These are phyloP conservation scores for Caenorhabditis briggsae DNA, from an alignment of 1,140 invertebrate genomes.

Conservation along the genomic window DNA sequence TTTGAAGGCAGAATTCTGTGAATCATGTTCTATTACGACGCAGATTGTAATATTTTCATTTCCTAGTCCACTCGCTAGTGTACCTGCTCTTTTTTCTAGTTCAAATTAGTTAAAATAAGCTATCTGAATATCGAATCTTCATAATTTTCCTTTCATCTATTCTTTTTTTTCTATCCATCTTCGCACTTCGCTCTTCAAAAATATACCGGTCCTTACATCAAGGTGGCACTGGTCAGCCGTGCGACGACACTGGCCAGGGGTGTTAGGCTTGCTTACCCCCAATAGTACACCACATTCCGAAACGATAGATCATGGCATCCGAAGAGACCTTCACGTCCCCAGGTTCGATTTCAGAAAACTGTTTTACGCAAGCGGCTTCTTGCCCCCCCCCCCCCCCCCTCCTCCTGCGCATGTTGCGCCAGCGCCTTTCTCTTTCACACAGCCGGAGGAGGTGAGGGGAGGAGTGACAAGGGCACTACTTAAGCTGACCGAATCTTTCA, in stretches of 20 bases:
- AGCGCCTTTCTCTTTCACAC: slow-evolving; percentile 47
- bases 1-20: too few species aligned
- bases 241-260: slow-evolving; percentile 8
- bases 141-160: background rate
- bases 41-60: background rate
- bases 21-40: background rate
- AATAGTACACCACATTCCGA: slow-evolving; percentile 52
- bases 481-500: slow-evolving; percentile 49
- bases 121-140: slow-evolving; percentile 3
- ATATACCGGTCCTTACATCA: slow-evolving; percentile 45
- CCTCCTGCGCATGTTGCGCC: slow-evolving; percentile 30
- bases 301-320: slow-evolving; percentile 19
- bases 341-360: slow-evolving; percentile 51
- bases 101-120: background rate
- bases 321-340: slow-evolving; percentile 34
- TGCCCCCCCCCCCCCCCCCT: background rate
- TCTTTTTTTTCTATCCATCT: slow-evolving; percentile 23
- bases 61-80: background rate
- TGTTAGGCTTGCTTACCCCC: slow-evolving; percentile 28
- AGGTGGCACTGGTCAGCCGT: slow-evolving; percentile 50
- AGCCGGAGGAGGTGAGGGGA: slow-evolving; percentile 27
- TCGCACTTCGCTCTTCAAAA: slow-evolving; percentile 44
- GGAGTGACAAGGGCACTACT: slow-evolving; percentile 58
- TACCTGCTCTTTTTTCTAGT: background rate
- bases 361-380: slow-evolving; percentile 48